Base-by-base conservation (phyloP, 2,113 vertebrate genomes). In the Gadus chalcogrammus region DNA sequence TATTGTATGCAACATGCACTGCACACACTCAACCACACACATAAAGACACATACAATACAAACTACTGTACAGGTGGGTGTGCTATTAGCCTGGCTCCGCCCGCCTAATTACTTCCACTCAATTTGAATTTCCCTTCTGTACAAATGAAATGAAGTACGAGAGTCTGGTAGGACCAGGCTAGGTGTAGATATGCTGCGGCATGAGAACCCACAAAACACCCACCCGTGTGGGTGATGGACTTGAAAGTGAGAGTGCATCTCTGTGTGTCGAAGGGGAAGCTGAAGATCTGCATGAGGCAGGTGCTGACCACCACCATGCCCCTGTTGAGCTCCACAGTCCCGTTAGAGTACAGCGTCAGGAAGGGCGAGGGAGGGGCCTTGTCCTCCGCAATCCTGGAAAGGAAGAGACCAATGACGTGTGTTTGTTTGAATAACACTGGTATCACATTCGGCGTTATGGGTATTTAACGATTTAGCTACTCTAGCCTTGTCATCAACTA, bases 221-320 rank as follows among this genome's bases (percentile, higher is more conserved):
- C 42, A 80, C 79, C 65, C 61, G 61, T 28, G 65, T 77, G 22
- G 20, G 64, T 42, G 1, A 22, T 6, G 18, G 79, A 74, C 59
- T 3, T 13, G 13, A 81, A 61, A 20, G 75, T 71, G 61, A 81
- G 61, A 31, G 68, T 67, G 66, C 79, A 81, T 0, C 42, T 72
- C 58, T 81, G 79, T 2, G 64, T 75, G 62, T 81, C 79, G 61
- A 81, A 78, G 15, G 76, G 79, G 52, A 81, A 81, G 69, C 75
- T 78, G 63, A 70, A 64, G 18, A 81, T 61, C 8, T 81, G 35
- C 67, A 81, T 72, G 17, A 28, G 63, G 67, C 79, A 81, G 18
- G 59, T 78, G 18, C 63, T 72, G 22, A 70, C 38, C 2, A 72
- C 35, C 35, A 65, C 71, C 9, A 53, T 4, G 63, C 65, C 67